Percentiles rank a stretch among this genome's conserved stretches.
Conservation (phyloP, 2,888 invertebrate genomes). For the Empis stercorea region DNA sequence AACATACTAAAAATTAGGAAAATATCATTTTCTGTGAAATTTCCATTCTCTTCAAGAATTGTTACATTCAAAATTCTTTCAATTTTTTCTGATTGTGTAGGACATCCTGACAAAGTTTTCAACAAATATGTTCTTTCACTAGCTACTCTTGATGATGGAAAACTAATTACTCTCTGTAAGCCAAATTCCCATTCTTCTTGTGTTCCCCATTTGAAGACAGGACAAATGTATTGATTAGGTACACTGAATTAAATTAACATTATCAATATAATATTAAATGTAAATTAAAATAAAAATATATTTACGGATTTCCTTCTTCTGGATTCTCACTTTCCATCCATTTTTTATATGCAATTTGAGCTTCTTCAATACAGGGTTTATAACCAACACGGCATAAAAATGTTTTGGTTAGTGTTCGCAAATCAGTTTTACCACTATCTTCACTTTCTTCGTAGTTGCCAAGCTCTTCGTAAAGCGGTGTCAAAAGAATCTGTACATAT, state of each 20-base stretch:
- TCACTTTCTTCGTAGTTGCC: slow-evolving; percentile 44
- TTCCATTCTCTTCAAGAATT: slow-evolving; percentile 52
- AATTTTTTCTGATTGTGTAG: slow-evolving; percentile 57
- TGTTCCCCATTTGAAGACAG: slow-evolving; percentile 71
- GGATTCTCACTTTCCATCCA: slow-evolving; percentile 66
- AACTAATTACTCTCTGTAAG: slow-evolving; percentile 59
- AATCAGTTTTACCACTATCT: slow-evolving; percentile 52
- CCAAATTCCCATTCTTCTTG: slow-evolving; percentile 73
- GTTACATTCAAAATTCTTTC: slow-evolving; percentile 52
- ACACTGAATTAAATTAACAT: slow-evolving; percentile 39
- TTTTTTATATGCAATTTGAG: slow-evolving; percentile 53
- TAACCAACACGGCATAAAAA: slow-evolving; percentile 67
- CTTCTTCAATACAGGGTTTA: slow-evolving; percentile 61
- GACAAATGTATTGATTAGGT: slow-evolving; percentile 62
- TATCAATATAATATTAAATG: neutral
- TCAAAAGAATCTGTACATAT: slow-evolving; percentile 53
- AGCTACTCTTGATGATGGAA: slow-evolving; percentile 54
- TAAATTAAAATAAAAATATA: slow-evolving; percentile 17
- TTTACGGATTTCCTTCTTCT: slow-evolving; percentile 70
- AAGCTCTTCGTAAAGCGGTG: slow-evolving; percentile 59
- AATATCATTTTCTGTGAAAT: slow-evolving; percentile 64
- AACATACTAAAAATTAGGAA: slow-evolving; percentile 64
- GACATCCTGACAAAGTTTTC: slow-evolving; percentile 68
- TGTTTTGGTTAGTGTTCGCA: slow-evolving; percentile 52
- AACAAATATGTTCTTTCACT: slow-evolving; percentile 65